Conservation (phyloP, 2,113 vertebrate genomes). For the Lota lota region DNA sequence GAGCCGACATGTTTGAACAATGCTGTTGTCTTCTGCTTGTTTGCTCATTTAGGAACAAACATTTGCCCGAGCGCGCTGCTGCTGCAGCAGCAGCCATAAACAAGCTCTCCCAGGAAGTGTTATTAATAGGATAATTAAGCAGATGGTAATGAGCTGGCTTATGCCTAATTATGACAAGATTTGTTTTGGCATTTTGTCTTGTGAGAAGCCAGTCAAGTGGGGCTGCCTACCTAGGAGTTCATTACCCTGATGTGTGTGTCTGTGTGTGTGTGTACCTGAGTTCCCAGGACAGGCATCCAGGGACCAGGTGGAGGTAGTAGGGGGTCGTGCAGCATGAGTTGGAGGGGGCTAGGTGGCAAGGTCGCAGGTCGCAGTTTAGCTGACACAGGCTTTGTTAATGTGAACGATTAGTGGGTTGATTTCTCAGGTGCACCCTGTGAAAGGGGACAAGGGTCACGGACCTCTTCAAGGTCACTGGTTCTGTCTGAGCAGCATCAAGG, state of each 20-base stretch:
- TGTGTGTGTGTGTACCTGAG: conserved; percentile 75
- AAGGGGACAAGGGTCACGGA: too few species aligned
- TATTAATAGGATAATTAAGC: conserved; percentile 99
- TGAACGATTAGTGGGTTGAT: too few species aligned
- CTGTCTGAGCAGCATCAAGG: too few species aligned
- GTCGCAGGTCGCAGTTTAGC: too few species aligned
- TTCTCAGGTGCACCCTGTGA: too few species aligned
- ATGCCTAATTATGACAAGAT: conserved; percentile 98
- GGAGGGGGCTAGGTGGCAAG: too few species aligned
- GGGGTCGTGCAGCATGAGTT: too few species aligned
- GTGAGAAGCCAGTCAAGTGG: conserved; percentile 87
- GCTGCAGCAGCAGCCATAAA: conserved; percentile 78
- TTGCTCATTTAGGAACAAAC: conserved; percentile 98
- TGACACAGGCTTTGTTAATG: too few species aligned
- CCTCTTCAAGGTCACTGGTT: too few species aligned
- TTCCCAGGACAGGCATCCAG: too few species aligned
- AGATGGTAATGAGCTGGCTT: conserved; percentile 97
- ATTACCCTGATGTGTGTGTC: conserved; percentile 86
- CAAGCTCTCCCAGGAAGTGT: conserved; percentile 93
- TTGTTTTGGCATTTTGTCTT: conserved; percentile 96
- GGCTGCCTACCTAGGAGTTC: conserved; percentile 92
- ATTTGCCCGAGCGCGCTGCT: conserved; percentile 84
- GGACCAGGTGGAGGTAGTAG: too few species aligned
- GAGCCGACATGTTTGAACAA: conserved; percentile 85
- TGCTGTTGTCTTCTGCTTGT: conserved; percentile 93